Percentiles rank a stretch among this genome's conserved stretches.
phyloP scores from a whole-genome alignment of 2,113 vertebrate genomes.

The Archocentrus centrarchus region DNA sequence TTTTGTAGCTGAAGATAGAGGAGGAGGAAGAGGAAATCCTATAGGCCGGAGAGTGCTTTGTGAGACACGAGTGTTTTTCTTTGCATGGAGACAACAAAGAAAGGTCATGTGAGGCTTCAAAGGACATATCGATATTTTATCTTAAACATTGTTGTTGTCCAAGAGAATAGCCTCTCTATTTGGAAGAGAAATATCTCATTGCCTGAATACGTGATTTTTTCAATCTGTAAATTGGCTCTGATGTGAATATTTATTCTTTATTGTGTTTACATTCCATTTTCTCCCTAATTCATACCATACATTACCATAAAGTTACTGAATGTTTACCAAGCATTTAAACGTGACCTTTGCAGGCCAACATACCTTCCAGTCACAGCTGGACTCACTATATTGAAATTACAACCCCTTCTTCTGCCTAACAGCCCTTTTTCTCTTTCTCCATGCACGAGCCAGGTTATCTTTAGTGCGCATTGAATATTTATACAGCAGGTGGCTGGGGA shows the following conservation, averaged over 20 bases:
- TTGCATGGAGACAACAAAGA: constrained; percentile 61
- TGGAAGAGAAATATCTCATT: not conserved
- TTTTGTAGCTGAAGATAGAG: constrained; percentile 24
- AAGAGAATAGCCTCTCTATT: not conserved
- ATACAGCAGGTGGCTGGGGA: constrained; percentile 70
- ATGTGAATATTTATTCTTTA: not conserved
- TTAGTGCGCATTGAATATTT: constrained; percentile 81
- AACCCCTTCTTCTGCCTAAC: constrained; percentile 31
- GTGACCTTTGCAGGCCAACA: constrained; percentile 61
- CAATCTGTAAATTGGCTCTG: constrained; percentile 3
- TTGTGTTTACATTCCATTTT: not conserved
- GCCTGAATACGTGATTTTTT: not conserved
- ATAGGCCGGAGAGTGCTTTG: not conserved
- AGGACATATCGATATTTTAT: constrained; percentile 61
- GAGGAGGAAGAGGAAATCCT: constrained; percentile 38
- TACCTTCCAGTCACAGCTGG: not conserved
- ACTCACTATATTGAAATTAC: constrained; percentile 58
- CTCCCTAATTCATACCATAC: constrained; percentile 53
- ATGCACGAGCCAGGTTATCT: constrained; percentile 72
- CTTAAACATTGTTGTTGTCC: constrained; percentile 14
- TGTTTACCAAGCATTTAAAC: constrained; percentile 67
- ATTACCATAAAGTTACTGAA: constrained; percentile 60
- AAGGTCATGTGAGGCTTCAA: constrained; percentile 63
- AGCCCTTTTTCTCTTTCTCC: constrained; percentile 43
- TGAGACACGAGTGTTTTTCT: constrained; percentile 35